Evolutionary conservation across 2,888 invertebrate genomes (phyloP).

Genomic region (Galerucella nymphaeae): DNA sequence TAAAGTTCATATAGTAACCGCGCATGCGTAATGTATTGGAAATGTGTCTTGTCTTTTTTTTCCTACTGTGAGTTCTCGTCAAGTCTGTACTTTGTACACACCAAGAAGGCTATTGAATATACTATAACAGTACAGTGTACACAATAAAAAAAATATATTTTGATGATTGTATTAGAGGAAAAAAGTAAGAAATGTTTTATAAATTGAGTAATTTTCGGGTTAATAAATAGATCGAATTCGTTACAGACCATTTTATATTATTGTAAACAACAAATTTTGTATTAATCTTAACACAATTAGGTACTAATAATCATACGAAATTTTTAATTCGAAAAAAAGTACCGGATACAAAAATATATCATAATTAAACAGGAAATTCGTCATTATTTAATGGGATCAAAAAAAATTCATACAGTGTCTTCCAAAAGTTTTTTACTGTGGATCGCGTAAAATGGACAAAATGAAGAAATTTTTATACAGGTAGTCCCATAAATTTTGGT

Average conservation of each 20-base stretch:
- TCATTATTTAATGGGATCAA: neutral
- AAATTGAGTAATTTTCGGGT: neutral
- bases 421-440: too few relatives aligned
- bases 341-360: constrained; percentile 1
- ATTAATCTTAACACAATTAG: neutral
- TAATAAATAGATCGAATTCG: neutral
- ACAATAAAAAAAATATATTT: neutral
- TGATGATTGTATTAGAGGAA: neutral
- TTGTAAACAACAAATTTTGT: neutral
- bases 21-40: too few relatives aligned
- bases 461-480: too few relatives aligned
- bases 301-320: neutral
- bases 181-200: neutral
- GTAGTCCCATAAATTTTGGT: too few relatives aligned
- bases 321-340: neutral
- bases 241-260: constrained; percentile 2
- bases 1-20: too few relatives aligned
- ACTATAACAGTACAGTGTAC: too few relatives aligned
- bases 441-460: too few relatives aligned
- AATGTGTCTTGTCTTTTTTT: too few relatives aligned
- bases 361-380: constrained; percentile 1
- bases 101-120: too few relatives aligned
- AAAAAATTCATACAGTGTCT: neutral
- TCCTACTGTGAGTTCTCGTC: too few relatives aligned
- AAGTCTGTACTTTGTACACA: too few relatives aligned